phyloP scores from a whole-genome alignment of 2,888 invertebrate species.

The Coleophora flavipennella region DNA sequence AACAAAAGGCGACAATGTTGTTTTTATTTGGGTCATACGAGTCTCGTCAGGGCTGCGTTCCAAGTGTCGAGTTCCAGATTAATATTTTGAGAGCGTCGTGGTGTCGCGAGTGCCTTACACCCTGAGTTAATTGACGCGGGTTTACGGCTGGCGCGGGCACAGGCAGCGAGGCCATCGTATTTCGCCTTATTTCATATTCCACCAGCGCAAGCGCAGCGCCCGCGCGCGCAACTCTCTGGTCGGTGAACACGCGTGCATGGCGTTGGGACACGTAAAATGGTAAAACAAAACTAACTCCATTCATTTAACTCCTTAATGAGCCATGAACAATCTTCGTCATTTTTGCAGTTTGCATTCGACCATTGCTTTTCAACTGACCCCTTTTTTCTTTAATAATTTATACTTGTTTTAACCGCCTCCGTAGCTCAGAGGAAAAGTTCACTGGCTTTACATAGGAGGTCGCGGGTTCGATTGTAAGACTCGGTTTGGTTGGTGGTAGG shows the following conservation, averaged over 20 bases:
- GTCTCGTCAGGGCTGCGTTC: slow-evolving; percentile 30
- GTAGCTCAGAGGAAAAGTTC: too few species aligned
- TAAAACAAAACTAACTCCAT: slow-evolving; percentile 45
- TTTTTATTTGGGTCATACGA: slow-evolving; percentile 45
- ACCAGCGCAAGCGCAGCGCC: slow-evolving; percentile 6
- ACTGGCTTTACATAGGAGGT: too few species aligned
- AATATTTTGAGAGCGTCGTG: slow-evolving; percentile 34
- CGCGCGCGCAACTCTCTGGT: slow-evolving; percentile 7
- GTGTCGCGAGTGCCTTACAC: slow-evolving; percentile 14
- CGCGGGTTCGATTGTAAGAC: too few species aligned
- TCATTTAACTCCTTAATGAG: slow-evolving; percentile 62
- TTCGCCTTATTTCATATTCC: too few species aligned
- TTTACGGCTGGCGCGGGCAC: slow-evolving; percentile 13
- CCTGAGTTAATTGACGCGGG: slow-evolving; percentile 19
- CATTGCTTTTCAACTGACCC: slow-evolving; percentile 37
- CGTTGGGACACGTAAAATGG: slow-evolving; percentile 31
- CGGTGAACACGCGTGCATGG: slow-evolving; percentile 27
- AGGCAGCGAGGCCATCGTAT: too few species aligned
- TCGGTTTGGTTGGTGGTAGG: too few species aligned
- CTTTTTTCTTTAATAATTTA: too few species aligned
- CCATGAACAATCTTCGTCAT: slow-evolving; percentile 62
- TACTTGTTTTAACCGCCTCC: too few species aligned
- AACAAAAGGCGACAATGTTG: slow-evolving; percentile 46
- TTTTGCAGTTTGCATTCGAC: slow-evolving; percentile 50
- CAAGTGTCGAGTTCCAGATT: slow-evolving; percentile 46